phyloP scores from a whole-genome alignment of 2,113 vertebrate species.

The Microcebus jonahi region DNA sequence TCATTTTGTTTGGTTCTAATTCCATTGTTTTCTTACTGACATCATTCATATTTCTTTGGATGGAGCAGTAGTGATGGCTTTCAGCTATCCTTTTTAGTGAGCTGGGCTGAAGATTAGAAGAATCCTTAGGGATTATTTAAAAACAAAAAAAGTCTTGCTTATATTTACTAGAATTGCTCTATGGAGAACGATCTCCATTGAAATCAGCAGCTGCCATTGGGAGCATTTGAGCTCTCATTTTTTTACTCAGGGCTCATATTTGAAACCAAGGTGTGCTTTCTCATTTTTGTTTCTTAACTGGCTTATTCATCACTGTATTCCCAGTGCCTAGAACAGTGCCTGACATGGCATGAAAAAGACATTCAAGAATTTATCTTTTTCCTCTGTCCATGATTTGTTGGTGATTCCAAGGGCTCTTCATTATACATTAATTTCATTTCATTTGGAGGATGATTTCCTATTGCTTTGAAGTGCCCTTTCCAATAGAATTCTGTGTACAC shows the following conservation, averaged over 20 bases:
- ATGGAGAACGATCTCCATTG: background rate
- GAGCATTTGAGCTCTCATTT: background rate
- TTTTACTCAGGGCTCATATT: background rate
- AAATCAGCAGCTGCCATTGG: background rate
- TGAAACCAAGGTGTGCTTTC: background rate
- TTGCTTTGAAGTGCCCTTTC: background rate
- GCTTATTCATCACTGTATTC: background rate
- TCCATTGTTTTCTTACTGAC: background rate
- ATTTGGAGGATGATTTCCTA: background rate
- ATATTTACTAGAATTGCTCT: background rate
- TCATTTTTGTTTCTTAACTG: background rate
- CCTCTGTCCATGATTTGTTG: background rate
- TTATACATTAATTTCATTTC: slow-evolving; percentile 19
- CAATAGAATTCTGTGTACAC: background rate
- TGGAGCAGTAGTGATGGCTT: background rate
- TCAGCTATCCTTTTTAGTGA: background rate
- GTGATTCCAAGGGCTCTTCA: background rate
- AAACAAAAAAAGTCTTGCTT: background rate
- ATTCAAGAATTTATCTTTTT: background rate
- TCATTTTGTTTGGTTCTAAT: slow-evolving; percentile 11
- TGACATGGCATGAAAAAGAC: background rate
- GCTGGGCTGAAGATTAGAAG: background rate
- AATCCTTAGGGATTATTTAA: background rate
- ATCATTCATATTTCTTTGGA: background rate
- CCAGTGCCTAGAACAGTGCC: background rate